Percentiles rank a stretch among this genome's conserved stretches.
These are phyloP conservation scores for Parazoanthus swiftii DNA, from an alignment of 92 coral and sea anemone genomes.

Conservation along the genomic window DNA sequence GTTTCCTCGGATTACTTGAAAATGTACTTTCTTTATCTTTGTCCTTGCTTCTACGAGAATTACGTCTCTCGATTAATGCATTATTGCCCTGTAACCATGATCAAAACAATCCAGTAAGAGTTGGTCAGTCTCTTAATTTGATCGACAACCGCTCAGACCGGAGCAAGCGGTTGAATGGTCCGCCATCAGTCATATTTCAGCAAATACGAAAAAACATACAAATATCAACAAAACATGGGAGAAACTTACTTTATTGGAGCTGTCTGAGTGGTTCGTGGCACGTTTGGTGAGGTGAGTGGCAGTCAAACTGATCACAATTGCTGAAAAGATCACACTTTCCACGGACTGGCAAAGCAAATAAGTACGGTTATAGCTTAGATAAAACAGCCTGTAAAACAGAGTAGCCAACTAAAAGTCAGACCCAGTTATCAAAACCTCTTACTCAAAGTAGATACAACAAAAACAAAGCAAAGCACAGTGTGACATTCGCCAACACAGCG, in stretches of 20 bases:
- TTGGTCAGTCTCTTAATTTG: background rate
- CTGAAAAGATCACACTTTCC: constrained; percentile 97
- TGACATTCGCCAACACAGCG: constrained; percentile 21
- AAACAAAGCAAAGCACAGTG: constrained; percentile 20
- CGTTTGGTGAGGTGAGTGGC: constrained; percentile 99
- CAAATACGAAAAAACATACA: background rate
- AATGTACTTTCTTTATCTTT: constrained; percentile 27
- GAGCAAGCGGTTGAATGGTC: background rate
- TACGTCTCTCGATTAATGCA: constrained; percentile 35
- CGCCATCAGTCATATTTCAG: background rate
- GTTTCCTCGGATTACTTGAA: constrained; percentile 26
- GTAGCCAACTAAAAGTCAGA: constrained; percentile 21
- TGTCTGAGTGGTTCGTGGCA: constrained; percentile 84
- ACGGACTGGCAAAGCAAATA: constrained; percentile 74
- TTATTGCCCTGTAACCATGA: constrained; percentile 26
- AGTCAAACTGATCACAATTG: constrained; percentile 95
- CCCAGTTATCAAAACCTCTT: constrained; percentile 17
- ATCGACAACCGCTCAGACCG: background rate
- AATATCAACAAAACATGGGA: background rate
- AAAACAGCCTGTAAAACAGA: background rate
- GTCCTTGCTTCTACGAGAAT: constrained; percentile 37
- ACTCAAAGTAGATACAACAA: constrained; percentile 13
- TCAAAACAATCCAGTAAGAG: constrained; percentile 20
- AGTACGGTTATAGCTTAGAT: background rate
- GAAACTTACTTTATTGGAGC: constrained; percentile 74